Percentiles rank a stretch among this genome's conserved stretches.
Evolutionary conservation across 2,113 vertebrate species (phyloP).

Genomic region (Larimichthys crocea): DNA sequence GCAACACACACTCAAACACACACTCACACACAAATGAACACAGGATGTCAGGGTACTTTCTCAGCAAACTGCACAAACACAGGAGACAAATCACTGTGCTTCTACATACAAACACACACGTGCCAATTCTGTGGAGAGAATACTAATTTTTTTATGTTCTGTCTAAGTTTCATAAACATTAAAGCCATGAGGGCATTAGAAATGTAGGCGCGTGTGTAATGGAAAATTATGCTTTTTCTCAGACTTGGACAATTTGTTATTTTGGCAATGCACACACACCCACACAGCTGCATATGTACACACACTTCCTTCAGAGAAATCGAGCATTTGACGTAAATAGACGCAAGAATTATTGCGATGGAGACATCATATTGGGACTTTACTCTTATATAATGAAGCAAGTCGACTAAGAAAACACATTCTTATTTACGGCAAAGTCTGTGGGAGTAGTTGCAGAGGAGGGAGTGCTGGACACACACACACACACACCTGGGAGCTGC

Average conservation of each 20-base stretch:
- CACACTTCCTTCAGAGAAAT: neutral
- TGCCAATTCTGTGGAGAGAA: slow-evolving; percentile 1
- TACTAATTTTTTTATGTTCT: neutral
- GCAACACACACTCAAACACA: slow-evolving; percentile 16
- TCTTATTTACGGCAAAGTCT: slow-evolving; percentile 61
- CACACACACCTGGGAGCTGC: slow-evolving; percentile 67
- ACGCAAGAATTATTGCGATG: neutral
- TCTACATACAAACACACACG: neutral
- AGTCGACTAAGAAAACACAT: slow-evolving; percentile 60
- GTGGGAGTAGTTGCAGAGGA: slow-evolving; percentile 48
- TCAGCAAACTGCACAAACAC: slow-evolving; percentile 4
- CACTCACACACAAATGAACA: slow-evolving; percentile 23
- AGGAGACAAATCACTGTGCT: slow-evolving; percentile 20
- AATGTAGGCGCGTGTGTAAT: neutral
- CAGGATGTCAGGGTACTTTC: slow-evolving; percentile 41
- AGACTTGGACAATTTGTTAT: neutral
- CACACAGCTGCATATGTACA: neutral
- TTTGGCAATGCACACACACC: neutral
- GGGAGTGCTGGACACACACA: slow-evolving; percentile 36
- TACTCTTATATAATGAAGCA: slow-evolving; percentile 51
- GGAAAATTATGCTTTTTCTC: neutral
- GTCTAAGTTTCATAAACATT: neutral
- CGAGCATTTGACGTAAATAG: too few relatives aligned
- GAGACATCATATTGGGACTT: neutral
- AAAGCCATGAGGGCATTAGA: neutral